A percentile compares a stretch with the other conserved stretches of the same genome.
Evolutionary conservation across 2,888 invertebrate genomes (phyloP).

Genomic region (Synanthedon andrenaeformis): DNA sequence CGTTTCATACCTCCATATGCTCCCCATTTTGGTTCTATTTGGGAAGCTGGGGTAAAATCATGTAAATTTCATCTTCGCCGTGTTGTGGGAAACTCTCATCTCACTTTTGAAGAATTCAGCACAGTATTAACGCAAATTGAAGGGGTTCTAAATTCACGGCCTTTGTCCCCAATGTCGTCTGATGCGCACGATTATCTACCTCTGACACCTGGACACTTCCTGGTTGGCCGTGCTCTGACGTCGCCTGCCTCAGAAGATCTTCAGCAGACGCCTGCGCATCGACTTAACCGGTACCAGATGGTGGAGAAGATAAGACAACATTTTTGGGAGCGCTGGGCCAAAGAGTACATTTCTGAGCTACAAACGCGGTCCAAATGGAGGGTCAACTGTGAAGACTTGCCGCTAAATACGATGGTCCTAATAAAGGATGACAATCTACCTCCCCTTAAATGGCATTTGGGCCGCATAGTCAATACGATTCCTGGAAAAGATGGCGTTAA

Average conservation of each 20-base stretch:
- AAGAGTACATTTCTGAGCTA: slow-evolving; percentile 12
- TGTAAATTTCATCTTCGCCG: slow-evolving; percentile 9
- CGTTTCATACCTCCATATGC: background rate
- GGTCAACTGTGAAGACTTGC: background rate
- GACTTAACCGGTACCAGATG: slow-evolving; percentile 8
- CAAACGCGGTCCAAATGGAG: slow-evolving; percentile 16
- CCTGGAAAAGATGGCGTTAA: slow-evolving; percentile 4
- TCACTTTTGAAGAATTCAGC: slow-evolving; percentile 5
- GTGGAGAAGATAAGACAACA: slow-evolving; percentile 14
- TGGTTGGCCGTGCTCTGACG: slow-evolving; percentile 2
- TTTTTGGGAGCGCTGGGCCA: slow-evolving; percentile 14
- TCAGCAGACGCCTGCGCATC: background rate
- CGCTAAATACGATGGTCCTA: slow-evolving; percentile 1
- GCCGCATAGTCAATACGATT: background rate
- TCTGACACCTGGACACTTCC: slow-evolving; percentile 1
- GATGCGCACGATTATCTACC: slow-evolving; percentile 7
- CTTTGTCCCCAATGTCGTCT: slow-evolving; percentile 7
- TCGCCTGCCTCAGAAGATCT: slow-evolving; percentile 5
- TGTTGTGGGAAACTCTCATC: slow-evolving; percentile 6
- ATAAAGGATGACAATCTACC: background rate
- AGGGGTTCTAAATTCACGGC: slow-evolving; percentile 9
- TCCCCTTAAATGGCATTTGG: slow-evolving; percentile 2
- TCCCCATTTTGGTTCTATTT: background rate
- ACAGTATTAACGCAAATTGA: slow-evolving; percentile 7
- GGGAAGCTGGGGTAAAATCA: slow-evolving; percentile 8